Evolutionary conservation across 2,113 vertebrate species (phyloP).

Genomic region (Pyxicephalus adspersus): DNA sequence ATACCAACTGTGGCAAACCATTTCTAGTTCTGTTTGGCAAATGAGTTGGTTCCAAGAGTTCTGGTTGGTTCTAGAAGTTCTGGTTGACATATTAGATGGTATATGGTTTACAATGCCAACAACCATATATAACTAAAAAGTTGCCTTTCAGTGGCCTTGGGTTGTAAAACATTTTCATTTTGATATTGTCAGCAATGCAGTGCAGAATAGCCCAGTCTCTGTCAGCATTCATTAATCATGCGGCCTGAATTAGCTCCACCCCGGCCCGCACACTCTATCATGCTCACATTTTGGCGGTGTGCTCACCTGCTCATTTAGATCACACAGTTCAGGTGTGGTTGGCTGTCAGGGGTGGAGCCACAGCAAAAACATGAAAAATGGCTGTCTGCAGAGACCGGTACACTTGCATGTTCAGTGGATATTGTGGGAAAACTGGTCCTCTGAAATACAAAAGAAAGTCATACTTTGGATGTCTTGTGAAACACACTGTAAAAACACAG

Average conservation of each 20-base stretch:
- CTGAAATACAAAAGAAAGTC: slow-evolving; percentile 41
- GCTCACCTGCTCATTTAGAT: slow-evolving; percentile 31
- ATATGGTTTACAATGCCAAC: too few species aligned
- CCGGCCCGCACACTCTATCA: background rate
- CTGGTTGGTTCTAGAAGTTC: too few species aligned
- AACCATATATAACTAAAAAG: too few species aligned
- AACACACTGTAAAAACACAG: background rate
- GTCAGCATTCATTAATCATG: slow-evolving; percentile 29
- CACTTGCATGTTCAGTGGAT: background rate
- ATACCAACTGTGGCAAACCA: too few species aligned
- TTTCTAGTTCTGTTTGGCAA: too few species aligned
- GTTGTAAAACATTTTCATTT: too few species aligned
- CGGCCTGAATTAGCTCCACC: background rate
- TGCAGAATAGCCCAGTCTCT: slow-evolving; percentile 6
- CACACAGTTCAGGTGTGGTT: slow-evolving; percentile 13
- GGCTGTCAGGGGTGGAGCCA: slow-evolving; percentile 23
- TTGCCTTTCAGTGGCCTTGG: too few species aligned
- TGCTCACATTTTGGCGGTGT: background rate
- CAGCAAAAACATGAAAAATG: slow-evolving; percentile 38
- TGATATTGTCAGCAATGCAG: too few species aligned
- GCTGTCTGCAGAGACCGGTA: slow-evolving; percentile 40
- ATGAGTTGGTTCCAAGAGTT: too few species aligned
- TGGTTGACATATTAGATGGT: too few species aligned
- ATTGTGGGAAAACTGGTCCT: slow-evolving; percentile 17
- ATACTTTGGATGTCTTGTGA: background rate